These are phyloP conservation scores for Drosophila trichaetosa DNA, from an alignment of 2,888 invertebrate species.

Conservation along the genomic window DNA sequence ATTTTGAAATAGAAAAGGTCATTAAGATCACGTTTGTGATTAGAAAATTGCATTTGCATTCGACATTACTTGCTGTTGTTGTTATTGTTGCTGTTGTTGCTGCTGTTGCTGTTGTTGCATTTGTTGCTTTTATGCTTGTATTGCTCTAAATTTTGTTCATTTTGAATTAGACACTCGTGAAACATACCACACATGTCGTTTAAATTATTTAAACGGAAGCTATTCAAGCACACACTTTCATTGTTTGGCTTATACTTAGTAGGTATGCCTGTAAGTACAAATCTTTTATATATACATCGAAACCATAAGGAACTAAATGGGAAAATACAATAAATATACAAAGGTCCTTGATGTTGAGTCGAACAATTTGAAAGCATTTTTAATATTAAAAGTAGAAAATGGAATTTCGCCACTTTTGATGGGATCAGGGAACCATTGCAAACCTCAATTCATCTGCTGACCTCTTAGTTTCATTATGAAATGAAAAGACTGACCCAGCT, in stretches of 20 bases:
- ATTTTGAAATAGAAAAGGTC: constrained; percentile 71
- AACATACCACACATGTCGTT: constrained; percentile 64
- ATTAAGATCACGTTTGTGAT: constrained; percentile 73
- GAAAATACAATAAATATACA: constrained; percentile 31
- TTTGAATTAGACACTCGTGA: constrained; percentile 54
- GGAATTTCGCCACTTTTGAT: neutral
- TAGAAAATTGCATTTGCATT: constrained; percentile 64
- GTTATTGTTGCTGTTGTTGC: constrained; percentile 37
- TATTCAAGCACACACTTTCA: constrained; percentile 37
- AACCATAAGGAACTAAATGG: constrained; percentile 22
- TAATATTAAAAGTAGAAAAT: neutral
- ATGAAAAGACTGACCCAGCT: no score
- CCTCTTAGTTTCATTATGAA: neutral
- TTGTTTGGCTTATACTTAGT: constrained; percentile 45
- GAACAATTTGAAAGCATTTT: neutral
- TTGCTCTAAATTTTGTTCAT: constrained; percentile 26
- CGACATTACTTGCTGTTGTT: constrained; percentile 53
- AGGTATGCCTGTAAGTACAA: constrained; percentile 62
- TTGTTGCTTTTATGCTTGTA: constrained; percentile 30
- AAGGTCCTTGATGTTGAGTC: constrained; percentile 29
- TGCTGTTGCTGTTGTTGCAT: constrained; percentile 33
- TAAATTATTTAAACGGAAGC: constrained; percentile 45
- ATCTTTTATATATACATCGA: constrained; percentile 62
- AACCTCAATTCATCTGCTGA: neutral
- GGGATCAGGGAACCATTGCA: neutral